Evolutionary conservation across 2,113 vertebrate species (phyloP).

Genomic region (Noturus placidus): DNA sequence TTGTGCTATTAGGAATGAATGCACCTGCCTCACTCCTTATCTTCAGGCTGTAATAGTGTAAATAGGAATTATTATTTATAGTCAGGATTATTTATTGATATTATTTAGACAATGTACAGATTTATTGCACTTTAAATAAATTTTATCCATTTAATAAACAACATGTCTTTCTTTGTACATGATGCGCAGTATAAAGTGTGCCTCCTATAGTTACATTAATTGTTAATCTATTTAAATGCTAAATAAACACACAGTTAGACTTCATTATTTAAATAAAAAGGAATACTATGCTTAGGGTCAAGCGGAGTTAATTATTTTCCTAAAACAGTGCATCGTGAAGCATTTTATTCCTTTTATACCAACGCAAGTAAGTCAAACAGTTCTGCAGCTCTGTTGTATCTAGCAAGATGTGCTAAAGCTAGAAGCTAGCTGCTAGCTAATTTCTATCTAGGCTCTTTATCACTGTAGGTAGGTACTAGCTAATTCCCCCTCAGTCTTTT

Average conservation of each 20-base stretch:
- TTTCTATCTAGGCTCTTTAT: neutral
- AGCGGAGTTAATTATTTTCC: neutral
- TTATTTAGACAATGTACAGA: neutral
- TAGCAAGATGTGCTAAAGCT: neutral
- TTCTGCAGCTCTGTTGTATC: neutral
- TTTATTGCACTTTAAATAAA: neutral
- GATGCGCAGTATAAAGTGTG: neutral
- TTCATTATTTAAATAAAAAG: neutral
- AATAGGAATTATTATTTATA: neutral
- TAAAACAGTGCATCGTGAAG: neutral
- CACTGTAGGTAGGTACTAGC: neutral
- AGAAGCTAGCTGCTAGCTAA: neutral
- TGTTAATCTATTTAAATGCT: neutral
- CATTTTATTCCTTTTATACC: neutral
- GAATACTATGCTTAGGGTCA: neutral
- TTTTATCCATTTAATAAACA: neutral
- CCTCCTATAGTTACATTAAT: neutral
- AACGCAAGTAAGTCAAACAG: neutral
- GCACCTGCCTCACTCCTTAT: constrained; percentile 17
- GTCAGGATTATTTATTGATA: neutral
- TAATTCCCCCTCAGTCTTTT: neutral
- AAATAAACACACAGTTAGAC: neutral
- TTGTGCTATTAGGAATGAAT: constrained; percentile 55
- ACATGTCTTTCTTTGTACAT: neutral
- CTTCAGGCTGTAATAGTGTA: neutral